phyloP scores from a whole-genome alignment of 2,888 invertebrate species.

The Leptopilina syphax region DNA sequence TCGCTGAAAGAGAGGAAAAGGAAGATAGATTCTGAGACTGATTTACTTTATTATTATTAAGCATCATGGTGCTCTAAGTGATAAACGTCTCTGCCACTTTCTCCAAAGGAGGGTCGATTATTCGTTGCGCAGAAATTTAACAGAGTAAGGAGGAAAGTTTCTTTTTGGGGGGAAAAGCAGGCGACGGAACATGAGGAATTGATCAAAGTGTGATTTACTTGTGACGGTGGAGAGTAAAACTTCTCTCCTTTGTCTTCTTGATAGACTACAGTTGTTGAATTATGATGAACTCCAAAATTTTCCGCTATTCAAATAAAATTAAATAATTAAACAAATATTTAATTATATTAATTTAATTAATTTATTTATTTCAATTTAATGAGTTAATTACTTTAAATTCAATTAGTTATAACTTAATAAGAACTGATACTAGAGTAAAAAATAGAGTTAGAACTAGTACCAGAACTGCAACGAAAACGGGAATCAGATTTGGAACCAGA shows the following conservation, averaged over 20 bases:
- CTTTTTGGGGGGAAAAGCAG: not conserved
- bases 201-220: constrained; percentile 17
- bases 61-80: constrained; percentile 11
- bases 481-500: too few relatives aligned
- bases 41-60: constrained; percentile 26
- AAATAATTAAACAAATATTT: too few relatives aligned
- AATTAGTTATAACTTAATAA: too few relatives aligned
- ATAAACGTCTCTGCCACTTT: constrained; percentile 20
- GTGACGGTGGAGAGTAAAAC: not conserved
- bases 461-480: too few relatives aligned
- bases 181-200: constrained; percentile 2
- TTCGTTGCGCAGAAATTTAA: constrained; percentile 25
- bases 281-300: not conserved
- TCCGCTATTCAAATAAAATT: too few relatives aligned
- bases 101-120: not conserved
- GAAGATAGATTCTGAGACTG: not conserved
- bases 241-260: not conserved
- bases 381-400: too few relatives aligned
- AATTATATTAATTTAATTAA: too few relatives aligned
- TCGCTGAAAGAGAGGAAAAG: not conserved
- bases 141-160: constrained; percentile 22
- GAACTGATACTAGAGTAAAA: too few relatives aligned
- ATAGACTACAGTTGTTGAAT: not conserved
- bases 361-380: too few relatives aligned
- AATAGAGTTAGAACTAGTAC: too few relatives aligned